Evolutionary conservation across 2,113 vertebrate species (phyloP), one percentile per base, ranked within the genome.

Genomic region (Garra rufa): DNA sequence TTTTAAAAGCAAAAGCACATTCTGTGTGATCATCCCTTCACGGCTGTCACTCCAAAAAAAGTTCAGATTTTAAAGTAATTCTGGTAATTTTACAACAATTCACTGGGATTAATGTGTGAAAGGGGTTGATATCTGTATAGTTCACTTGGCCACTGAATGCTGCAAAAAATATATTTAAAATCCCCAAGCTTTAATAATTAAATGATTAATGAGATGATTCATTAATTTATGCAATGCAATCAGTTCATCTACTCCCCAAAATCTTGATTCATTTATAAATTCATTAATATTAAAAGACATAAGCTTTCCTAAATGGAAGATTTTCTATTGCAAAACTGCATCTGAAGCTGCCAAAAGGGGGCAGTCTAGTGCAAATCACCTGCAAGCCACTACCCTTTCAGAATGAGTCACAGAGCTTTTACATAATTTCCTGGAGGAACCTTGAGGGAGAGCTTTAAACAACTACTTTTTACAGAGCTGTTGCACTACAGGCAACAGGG

Each of bases 321-420:
- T 46, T 26, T 59, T 76, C 26, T 34, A 3, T 14, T 77, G 75
- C 30, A 9, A 21, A 65, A 80, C 41, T 1, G 26, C 2, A 2
- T 61, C 30, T 41, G 11, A 17, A 46, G 14, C 26, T 50, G 46
- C 89, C 91, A 89, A 89, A 79, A 93, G 93, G 86, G 91, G 92
- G 92, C 55, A 89, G 85, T 78, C 83, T 79, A 70, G 69, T 74
- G 83, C 83, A 85, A 15, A 76, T 70, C 85, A 87, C 61, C 38
- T 50, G 41, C 1, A 41, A 17, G 19, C 4, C 28, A 41, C 61
- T 30, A 44, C 8, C n/a, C 26, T 44, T 85, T 44, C 26, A 59
- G 52, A 81, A 83, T 65, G 28, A 55, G n/a, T 46, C 17, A 86
- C 67, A 24, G 24, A 50, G 75, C 63, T 46, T 78, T 77, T 73